Conservation (phyloP, 1,140 invertebrate species). For the Potamilus streckersoni region DNA sequence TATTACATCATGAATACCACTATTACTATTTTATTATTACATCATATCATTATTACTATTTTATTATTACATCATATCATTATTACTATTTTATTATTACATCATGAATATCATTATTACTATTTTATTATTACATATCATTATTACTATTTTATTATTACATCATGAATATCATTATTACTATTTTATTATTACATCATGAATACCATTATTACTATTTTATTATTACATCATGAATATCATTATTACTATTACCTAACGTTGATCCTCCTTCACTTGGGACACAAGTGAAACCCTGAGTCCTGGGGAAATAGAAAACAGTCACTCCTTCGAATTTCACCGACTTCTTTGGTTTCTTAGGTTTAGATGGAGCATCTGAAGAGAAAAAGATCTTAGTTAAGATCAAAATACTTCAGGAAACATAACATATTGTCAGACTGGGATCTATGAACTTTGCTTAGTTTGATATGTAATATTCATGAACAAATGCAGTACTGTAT, state of each 20-base stretch:
- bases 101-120: not conserved
- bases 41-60: slow-evolving; percentile 30
- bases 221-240: not conserved
- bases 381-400: too few relatives aligned
- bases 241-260: slow-evolving; percentile 75
- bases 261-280: slow-evolving; percentile 97
- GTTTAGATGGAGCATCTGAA: not conserved
- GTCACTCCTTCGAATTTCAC: slow-evolving; percentile 92
- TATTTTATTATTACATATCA: too few relatives aligned
- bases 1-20: not conserved
- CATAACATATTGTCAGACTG: too few relatives aligned
- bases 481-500: too few relatives aligned
- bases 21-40: slow-evolving; percentile 27
- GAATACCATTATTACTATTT: slow-evolving; percentile 26
- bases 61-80: too few relatives aligned
- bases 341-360: slow-evolving; percentile 63
- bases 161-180: not conserved
- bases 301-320: slow-evolving; percentile 93
- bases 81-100: too few relatives aligned
- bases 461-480: too few relatives aligned
- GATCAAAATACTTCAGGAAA: too few relatives aligned
- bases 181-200: slow-evolving; percentile 29
- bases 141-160: too few relatives aligned
- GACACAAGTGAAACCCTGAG: slow-evolving; percentile 98
- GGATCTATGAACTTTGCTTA: too few relatives aligned